Evolutionary conservation across 1,140 invertebrate genomes (phyloP).

Genomic region (Cydia strobilella): DNA sequence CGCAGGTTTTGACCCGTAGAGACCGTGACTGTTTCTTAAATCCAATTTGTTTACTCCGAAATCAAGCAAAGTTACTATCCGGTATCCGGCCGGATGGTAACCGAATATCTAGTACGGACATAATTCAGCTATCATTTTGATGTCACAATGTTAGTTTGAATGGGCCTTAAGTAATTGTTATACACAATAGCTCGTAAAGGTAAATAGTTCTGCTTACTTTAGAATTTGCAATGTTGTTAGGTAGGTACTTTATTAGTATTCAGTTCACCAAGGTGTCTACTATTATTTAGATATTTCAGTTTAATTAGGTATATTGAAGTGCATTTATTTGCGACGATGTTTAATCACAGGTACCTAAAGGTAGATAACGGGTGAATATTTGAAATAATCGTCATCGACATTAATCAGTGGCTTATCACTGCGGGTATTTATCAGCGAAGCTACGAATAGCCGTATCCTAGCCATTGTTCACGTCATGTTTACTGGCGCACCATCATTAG

Average conservation of each 20-base stretch:
- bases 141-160: too few species aligned
- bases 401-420: slow-evolving; percentile 27
- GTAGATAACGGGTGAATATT: neutral
- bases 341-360: neutral
- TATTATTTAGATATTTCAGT: neutral
- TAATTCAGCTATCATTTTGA: too few species aligned
- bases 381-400: slow-evolving; percentile 30
- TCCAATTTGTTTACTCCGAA: too few species aligned
- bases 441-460: neutral
- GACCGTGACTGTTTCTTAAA: too few species aligned
- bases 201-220: neutral
- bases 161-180: neutral
- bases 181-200: neutral
- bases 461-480: neutral
- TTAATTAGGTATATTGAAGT: neutral
- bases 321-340: neutral
- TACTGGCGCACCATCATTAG: neutral
- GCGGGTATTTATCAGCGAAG: slow-evolving; percentile 20
- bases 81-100: too few species aligned
- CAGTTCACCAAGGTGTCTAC: neutral
- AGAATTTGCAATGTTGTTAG: slow-evolving; percentile 1
- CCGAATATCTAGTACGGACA: too few species aligned
- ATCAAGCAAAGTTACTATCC: too few species aligned
- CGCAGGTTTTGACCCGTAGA: too few species aligned
- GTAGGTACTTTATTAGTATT: neutral